Conservation (phyloP, 53 echinoderm and acorn worm genomes). For the Holothuria leucospilota region DNA sequence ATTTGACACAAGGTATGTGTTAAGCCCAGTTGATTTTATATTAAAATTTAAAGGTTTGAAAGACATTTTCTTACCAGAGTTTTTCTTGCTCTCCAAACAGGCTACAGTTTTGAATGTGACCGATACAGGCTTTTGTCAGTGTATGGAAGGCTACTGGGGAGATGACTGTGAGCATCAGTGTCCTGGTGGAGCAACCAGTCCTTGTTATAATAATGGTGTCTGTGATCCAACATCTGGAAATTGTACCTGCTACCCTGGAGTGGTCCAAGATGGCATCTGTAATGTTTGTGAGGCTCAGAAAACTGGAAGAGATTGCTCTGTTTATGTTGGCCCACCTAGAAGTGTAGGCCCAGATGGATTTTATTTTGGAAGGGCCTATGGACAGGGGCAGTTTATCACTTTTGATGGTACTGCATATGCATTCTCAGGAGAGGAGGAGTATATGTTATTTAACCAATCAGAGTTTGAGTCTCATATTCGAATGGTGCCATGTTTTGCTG, state of each 20-base stretch:
- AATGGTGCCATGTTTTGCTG: slow-evolving; percentile 69
- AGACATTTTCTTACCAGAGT: not conserved
- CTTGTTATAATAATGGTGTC: slow-evolving; percentile 81
- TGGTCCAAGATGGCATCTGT: slow-evolving; percentile 69
- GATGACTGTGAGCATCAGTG: slow-evolving; percentile 81
- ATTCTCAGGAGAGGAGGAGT: slow-evolving; percentile 78
- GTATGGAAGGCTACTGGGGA: slow-evolving; percentile 91
- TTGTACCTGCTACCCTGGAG: slow-evolving; percentile 71
- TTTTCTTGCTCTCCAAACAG: not conserved
- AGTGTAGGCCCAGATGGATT: slow-evolving; percentile 40
- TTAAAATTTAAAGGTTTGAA: too few species aligned
- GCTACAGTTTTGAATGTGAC: slow-evolving; percentile 4
- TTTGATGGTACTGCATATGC: slow-evolving; percentile 85
- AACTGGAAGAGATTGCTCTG: slow-evolving; percentile 82
- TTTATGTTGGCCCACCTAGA: slow-evolving; percentile 23
- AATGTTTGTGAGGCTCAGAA: slow-evolving; percentile 72
- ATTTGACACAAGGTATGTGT: too few species aligned
- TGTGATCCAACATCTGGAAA: slow-evolving; percentile 73
- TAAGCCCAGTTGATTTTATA: too few species aligned
- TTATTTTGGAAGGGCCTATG: slow-evolving; percentile 69
- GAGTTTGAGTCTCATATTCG: slow-evolving; percentile 68
- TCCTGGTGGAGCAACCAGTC: slow-evolving; percentile 72
- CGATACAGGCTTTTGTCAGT: slow-evolving; percentile 74
- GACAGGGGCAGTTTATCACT: slow-evolving; percentile 83
- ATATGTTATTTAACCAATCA: slow-evolving; percentile 57